Base-by-base conservation (phyloP, 2,888 invertebrate genomes). In the Tetropium fuscum region DNA sequence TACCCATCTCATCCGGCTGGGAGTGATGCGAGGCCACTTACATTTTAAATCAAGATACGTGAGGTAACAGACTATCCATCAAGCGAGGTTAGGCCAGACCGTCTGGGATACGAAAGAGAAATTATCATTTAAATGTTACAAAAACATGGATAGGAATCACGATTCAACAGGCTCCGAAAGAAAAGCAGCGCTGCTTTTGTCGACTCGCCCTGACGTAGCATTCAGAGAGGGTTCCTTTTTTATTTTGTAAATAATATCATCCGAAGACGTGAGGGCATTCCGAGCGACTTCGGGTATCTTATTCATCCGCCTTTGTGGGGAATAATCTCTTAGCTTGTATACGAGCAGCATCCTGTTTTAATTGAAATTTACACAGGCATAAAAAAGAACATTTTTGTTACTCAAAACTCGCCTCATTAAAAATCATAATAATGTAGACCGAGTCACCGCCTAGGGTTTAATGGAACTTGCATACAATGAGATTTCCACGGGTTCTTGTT, bases 61-160 rank as follows among this genome's bases (percentile, higher is more conserved):
- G 66, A 57, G 65, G 63, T 64, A 68, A 58, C 63, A 49, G 63
- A 66, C 66, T 64, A 66, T 65, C 63, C 66, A 63, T 66, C 66
- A 64, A 64, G 57, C 51, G 30, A 41, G n/a, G 41, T 60, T 58
- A 47, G 56, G 49, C 43, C 49, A 59, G 44, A 38, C 68, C 59
- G 70, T 68, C 70, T 68, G 63, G 69, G 65, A 71, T 71, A 61
- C 63, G 63, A 68, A 64, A 62, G 67, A 70, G 69, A 67, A 75
- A 76, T 76, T 76, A 75, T 76, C 74, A 74, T 76, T 75, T 74
- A 73, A 75, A 75, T 76, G 74, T 69, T 74, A 74, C 70, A 73
- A 76, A 76, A 77, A 74, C 71, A 71, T 58, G 68, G 66, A 71
- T 15, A 36, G 34, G 49, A 36, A 32, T 68, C 67, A 61, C 67